Conservation (phyloP, 1,140 invertebrate species). For the Chironomus striatipennis region DNA sequence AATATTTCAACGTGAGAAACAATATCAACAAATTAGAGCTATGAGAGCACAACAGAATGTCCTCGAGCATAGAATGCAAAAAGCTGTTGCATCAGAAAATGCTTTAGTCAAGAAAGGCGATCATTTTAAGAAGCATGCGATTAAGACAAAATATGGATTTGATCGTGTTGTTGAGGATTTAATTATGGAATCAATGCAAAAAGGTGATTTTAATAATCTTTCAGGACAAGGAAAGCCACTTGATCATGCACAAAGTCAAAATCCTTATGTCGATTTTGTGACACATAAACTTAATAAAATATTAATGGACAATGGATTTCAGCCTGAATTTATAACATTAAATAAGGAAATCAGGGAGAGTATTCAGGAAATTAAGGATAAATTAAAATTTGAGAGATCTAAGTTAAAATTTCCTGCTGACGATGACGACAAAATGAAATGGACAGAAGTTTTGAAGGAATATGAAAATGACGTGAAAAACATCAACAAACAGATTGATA, state of each 20-base stretch:
- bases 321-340: constrained; percentile 78
- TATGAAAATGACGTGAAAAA: background rate
- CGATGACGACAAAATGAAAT: background rate
- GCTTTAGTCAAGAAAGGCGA: constrained; percentile 57
- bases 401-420: constrained; percentile 37
- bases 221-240: constrained; percentile 73
- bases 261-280: constrained; percentile 79
- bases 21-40: constrained; percentile 59
- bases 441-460: background rate
- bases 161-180: constrained; percentile 83
- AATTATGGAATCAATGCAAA: constrained; percentile 81
- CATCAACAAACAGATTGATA: background rate
- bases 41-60: constrained; percentile 66
- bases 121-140: constrained; percentile 50
- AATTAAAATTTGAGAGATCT: constrained; percentile 46
- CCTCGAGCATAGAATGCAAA: constrained; percentile 61
- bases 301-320: constrained; percentile 79
- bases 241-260: constrained; percentile 50
- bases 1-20: constrained; percentile 64
- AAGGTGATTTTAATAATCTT: constrained; percentile 79
- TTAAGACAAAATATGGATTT: constrained; percentile 75
- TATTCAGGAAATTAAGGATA: constrained; percentile 44
- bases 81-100: constrained; percentile 55
- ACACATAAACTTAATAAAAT: constrained; percentile 87
- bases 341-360: constrained; percentile 70